Conservation (phyloP, 2,113 vertebrate genomes). For the Scolopax mira region DNA sequence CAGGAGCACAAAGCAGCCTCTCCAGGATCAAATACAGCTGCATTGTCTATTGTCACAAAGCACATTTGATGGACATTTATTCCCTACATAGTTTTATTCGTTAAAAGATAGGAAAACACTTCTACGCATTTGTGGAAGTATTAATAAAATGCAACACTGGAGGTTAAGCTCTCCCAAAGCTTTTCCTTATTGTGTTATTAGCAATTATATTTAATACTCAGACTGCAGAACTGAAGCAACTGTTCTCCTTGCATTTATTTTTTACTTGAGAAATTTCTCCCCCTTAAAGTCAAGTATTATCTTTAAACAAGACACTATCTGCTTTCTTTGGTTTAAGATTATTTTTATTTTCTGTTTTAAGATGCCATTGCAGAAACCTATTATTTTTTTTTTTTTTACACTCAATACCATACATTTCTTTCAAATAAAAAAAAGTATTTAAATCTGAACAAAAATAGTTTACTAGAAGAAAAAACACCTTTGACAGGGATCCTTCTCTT, state of each 20-base stretch:
- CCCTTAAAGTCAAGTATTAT: neutral
- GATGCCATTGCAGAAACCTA: conserved; percentile 16
- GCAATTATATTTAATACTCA: neutral
- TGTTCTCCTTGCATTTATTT: neutral
- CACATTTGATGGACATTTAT: neutral
- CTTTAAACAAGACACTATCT: conserved; percentile 56
- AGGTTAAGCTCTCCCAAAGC: neutral
- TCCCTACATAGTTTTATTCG: neutral
- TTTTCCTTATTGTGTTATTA: neutral
- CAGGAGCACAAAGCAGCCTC: neutral
- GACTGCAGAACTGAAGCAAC: neutral
- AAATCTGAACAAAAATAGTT: conserved; percentile 10
- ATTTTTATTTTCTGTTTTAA: conserved; percentile 52
- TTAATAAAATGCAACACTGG: neutral
- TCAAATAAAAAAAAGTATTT: neutral
- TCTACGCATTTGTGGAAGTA: neutral
- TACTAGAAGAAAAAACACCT: neutral
- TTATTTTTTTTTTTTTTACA: conserved; percentile 25
- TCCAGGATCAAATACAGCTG: neutral
- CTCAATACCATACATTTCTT: conserved; percentile 2
- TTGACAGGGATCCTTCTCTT: conserved; percentile 2
- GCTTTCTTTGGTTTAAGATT: conserved; percentile 46
- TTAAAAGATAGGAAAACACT: neutral
- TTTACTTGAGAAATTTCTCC: neutral
- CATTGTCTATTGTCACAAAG: neutral